phyloP scores from a whole-genome alignment of 2,888 invertebrate genomes.

The Alloscopus bannaensis region DNA sequence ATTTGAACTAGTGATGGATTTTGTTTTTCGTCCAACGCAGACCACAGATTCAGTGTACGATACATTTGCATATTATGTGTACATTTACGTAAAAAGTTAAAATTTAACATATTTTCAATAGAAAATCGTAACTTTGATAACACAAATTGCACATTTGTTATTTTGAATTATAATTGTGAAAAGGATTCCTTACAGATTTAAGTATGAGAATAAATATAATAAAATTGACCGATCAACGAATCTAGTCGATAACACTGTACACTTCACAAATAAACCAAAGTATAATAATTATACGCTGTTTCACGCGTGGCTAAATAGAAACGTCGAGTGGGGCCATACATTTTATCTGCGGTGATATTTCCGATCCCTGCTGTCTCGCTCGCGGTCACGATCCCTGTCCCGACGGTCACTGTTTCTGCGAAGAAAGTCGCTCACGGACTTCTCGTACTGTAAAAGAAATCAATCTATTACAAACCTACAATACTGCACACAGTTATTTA shows the following conservation, averaged over 20 bases:
- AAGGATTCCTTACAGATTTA: background rate
- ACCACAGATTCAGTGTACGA: too few species aligned
- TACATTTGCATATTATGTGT: too few species aligned
- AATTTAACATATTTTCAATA: too few species aligned
- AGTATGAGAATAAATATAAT: background rate
- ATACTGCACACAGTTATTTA: too few species aligned
- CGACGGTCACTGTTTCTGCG: conserved; percentile 86
- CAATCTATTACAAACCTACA: background rate
- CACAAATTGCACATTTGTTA: background rate
- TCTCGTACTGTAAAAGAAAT: conserved; percentile 78
- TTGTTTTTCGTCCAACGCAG: too few species aligned
- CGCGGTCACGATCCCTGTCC: conserved; percentile 76
- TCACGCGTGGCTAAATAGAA: conserved; percentile 2
- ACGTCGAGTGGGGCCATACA: background rate
- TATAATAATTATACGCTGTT: background rate
- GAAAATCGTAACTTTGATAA: too few species aligned
- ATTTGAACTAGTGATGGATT: too few species aligned
- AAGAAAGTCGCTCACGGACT: conserved; percentile 91
- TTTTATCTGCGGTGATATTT: conserved; percentile 71
- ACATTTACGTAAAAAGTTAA: too few species aligned
- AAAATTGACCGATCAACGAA: background rate
- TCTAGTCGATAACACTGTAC: background rate
- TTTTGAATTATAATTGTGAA: background rate
- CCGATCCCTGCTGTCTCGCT: conserved; percentile 77
- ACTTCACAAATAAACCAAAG: background rate